Evolutionary conservation across 2,797 vertebrate species (phyloP).

Genomic region (Peromyscus aztecus): DNA sequence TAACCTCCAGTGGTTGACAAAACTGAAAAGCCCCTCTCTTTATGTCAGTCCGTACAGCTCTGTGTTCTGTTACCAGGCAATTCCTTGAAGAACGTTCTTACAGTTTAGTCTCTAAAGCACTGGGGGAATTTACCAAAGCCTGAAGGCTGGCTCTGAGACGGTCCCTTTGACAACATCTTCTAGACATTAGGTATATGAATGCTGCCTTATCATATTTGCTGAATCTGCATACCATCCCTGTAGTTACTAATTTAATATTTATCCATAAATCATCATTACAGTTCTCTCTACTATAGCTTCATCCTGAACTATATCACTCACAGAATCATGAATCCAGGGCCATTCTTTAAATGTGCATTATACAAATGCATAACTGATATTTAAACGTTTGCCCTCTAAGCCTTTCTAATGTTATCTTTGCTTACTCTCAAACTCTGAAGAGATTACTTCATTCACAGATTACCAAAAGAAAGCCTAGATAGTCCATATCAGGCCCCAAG

Average conservation of each 20-base stretch:
- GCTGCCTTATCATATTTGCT: conserved; percentile 10
- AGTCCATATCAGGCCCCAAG: not conserved
- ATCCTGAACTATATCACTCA: not conserved
- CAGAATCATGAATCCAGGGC: not conserved
- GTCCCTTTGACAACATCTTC: not conserved
- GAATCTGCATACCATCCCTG: not conserved
- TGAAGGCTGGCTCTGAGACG: not conserved
- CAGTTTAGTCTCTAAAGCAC: not conserved
- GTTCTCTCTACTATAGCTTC: conserved; percentile 21
- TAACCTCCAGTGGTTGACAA: not conserved
- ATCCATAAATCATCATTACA: conserved; percentile 7
- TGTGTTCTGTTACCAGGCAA: not conserved
- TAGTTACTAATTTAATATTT: conserved; percentile 29
- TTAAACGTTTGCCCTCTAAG: not conserved
- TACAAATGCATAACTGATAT: not conserved
- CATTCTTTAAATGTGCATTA: conserved; percentile 41
- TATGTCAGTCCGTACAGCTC: not conserved
- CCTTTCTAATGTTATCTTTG: conserved; percentile 38
- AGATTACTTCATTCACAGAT: not conserved
- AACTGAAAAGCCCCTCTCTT: not conserved
- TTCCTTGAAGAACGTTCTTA: not conserved
- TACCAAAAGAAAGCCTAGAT: not conserved
- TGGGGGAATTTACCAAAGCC: not conserved
- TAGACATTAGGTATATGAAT: not conserved
- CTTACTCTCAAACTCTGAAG: not conserved